Percentiles rank a stretch among this genome's conserved stretches.
Evolutionary conservation across 2,888 invertebrate species (phyloP).

Genomic region (Meteorus colon): DNA sequence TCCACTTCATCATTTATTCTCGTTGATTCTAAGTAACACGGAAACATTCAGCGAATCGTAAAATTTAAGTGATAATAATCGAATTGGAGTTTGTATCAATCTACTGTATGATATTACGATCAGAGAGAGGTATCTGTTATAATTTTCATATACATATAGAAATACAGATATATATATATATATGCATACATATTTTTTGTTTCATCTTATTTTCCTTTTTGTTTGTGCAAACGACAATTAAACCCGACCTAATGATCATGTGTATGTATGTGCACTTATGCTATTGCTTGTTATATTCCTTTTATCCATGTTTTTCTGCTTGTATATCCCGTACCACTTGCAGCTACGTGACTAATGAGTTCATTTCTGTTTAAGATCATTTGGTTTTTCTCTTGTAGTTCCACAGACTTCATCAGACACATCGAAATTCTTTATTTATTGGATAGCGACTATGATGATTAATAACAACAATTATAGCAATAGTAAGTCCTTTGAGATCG

Average conservation of each 20-base stretch:
- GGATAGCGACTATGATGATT: slow-evolving; percentile 40
- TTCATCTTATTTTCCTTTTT: slow-evolving; percentile 24
- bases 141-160: slow-evolving; percentile 43
- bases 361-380: neutral
- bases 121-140: slow-evolving; percentile 53
- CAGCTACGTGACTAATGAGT: slow-evolving; percentile 41
- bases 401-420: neutral
- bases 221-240: slow-evolving; percentile 60
- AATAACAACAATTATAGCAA: slow-evolving; percentile 52
- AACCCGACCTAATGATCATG: slow-evolving; percentile 48
- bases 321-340: slow-evolving; percentile 44
- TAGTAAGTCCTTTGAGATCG: slow-evolving; percentile 51
- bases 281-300: slow-evolving; percentile 39
- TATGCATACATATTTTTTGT: slow-evolving; percentile 4
- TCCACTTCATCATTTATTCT: neutral
- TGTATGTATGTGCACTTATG: slow-evolving; percentile 51
- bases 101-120: slow-evolving; percentile 36
- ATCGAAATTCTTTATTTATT: neutral
- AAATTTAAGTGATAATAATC: slow-evolving; percentile 25
- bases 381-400: neutral
- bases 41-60: neutral
- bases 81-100: slow-evolving; percentile 24
- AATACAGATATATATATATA: too few relatives aligned
- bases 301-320: slow-evolving; percentile 36
- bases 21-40: neutral